Evolutionary conservation across 1,140 invertebrate genomes (phyloP), one percentile per base, ranked within the genome.

Genomic region (Lordiphosa stackelbergi): DNA sequence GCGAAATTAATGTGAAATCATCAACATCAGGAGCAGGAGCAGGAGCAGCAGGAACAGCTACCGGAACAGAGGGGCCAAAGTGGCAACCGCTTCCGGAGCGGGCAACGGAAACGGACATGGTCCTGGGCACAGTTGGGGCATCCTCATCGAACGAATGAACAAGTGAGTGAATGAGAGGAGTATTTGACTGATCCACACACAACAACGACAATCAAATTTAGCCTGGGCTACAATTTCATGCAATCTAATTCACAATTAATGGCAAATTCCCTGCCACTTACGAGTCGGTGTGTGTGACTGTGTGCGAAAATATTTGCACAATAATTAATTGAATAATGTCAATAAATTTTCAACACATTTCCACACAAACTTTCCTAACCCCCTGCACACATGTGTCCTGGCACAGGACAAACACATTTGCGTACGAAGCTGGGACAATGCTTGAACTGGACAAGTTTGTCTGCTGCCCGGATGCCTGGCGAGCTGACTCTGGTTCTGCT

Each of bases 311-410:
- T 86, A 86, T 86, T 86, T 86, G 68, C 73, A 86, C 79, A 85
- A 85, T 85, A 86, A 86, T 86, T 85, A 86, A 86, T 86, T 86
- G 85, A 86, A 74, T 83, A 86, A 86, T 86, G 79, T 85, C 84
- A 86, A 86, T 85, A 86, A 77, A 83, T 74, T 86, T 86, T 83
- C 77, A 83, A 85, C 84, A 85, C 84, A 85, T 85, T 69, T 78
- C 43, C 69, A 66, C 58, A 58, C 69, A 79, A 79, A 79, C 77
- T 75, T 79, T 79, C 22, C 5, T 28, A 22, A 13, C 19, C 56
- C 43, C 47, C 45, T 13, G 31, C 41, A 45, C 41, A 37, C 45
- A 22, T 51, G 22, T 78, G 69, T 69, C 73, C 66, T 65, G 64
- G 75, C 66, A 73, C 72, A 81, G 72, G 77, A 83, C 77, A 79